A percentile compares a stretch with the other conserved stretches of the same genome.
phyloP scores from a whole-genome alignment of 1,140 invertebrate species.

The Pemphigus obesinymphae region DNA sequence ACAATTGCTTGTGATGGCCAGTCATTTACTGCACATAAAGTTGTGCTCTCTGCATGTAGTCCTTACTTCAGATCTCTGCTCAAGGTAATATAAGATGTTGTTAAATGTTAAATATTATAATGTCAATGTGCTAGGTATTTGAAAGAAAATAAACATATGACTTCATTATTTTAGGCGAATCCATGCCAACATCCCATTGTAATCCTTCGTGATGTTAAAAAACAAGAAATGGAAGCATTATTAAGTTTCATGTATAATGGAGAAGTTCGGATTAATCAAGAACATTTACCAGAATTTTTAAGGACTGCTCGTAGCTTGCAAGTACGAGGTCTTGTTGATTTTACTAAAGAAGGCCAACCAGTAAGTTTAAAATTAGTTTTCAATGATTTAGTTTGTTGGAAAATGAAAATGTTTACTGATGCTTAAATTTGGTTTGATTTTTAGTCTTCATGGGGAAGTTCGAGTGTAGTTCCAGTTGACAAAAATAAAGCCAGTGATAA shows the following conservation, averaged over 20 bases:
- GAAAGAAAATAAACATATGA: background rate
- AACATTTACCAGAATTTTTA: slow-evolving; percentile 80
- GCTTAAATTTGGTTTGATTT: background rate
- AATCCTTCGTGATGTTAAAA: slow-evolving; percentile 80
- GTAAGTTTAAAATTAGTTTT: background rate
- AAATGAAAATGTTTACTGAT: slow-evolving; percentile 42
- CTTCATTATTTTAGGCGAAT: slow-evolving; percentile 61
- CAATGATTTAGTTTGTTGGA: slow-evolving; percentile 46
- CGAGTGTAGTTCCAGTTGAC: slow-evolving; percentile 28
- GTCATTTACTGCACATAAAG: slow-evolving; percentile 82
- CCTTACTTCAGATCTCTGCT: slow-evolving; percentile 84
- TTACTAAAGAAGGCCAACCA: slow-evolving; percentile 58
- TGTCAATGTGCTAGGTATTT: background rate
- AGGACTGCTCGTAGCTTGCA: slow-evolving; percentile 86
- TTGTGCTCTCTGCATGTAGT: slow-evolving; percentile 83
- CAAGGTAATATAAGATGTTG: slow-evolving; percentile 56
- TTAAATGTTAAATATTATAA: background rate
- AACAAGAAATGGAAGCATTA: slow-evolving; percentile 83
- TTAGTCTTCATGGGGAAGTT: slow-evolving; percentile 31
- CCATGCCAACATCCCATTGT: slow-evolving; percentile 92
- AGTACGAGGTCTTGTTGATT: slow-evolving; percentile 82
- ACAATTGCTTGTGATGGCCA: slow-evolving; percentile 85
- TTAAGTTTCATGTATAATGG: slow-evolving; percentile 92
- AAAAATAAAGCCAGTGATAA: slow-evolving; percentile 32
- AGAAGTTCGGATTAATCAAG: slow-evolving; percentile 86